Conservation (phyloP, 2,113 vertebrate genomes). For the Tringa solitaria region DNA sequence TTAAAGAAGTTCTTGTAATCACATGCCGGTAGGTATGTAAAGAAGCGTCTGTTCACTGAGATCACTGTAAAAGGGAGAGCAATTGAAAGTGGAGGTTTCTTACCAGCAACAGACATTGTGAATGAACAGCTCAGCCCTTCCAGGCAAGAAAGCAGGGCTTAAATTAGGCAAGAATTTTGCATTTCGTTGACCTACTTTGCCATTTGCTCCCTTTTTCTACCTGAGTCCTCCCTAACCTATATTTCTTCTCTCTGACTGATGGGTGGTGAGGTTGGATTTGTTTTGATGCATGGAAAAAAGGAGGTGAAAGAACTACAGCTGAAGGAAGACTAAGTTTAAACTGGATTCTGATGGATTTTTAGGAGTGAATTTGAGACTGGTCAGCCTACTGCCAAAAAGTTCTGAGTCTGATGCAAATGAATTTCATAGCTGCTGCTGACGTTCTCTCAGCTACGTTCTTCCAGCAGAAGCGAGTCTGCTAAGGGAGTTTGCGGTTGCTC, state of each 20-base stretch:
- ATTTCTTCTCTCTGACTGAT: not conserved
- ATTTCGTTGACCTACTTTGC: not conserved
- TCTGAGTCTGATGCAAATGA: not conserved
- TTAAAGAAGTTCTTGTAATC: not conserved
- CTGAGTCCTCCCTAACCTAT: not conserved
- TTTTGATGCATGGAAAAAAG: not conserved
- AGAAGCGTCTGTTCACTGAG: not conserved
- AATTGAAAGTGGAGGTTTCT: not conserved
- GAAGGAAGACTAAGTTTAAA: not conserved
- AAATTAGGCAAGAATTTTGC: not conserved
- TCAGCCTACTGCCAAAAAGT: not conserved
- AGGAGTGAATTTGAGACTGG: constrained; percentile 19
- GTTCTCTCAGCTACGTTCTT: not conserved
- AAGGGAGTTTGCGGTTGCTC: not conserved
- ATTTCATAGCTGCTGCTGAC: not conserved
- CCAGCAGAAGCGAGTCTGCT: not conserved
- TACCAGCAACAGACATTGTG: not conserved
- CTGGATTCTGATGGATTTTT: not conserved
- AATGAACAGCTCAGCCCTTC: not conserved
- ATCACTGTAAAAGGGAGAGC: not conserved
- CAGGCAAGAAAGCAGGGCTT: not conserved
- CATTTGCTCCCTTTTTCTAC: not conserved
- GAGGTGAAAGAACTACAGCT: not conserved
- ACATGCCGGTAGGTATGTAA: not conserved
- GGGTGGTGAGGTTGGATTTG: not conserved